A percentile compares a stretch with the other conserved stretches of the same genome.
phyloP scores from a whole-genome alignment of 2,888 invertebrate species.

The Philonicus albiceps region DNA sequence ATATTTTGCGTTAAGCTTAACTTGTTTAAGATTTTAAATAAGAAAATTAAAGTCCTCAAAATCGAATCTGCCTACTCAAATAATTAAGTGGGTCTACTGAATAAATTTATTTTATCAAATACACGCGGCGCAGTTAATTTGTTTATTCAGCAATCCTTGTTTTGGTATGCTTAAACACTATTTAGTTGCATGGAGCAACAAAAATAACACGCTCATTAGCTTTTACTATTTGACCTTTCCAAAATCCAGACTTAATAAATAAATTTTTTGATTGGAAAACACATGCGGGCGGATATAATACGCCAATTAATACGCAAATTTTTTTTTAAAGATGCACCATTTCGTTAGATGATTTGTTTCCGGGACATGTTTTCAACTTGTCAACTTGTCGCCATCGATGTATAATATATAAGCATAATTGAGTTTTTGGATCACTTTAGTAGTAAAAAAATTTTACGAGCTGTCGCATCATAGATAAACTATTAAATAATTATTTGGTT shows the following conservation, averaged over 20 bases:
- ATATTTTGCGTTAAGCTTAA: neutral
- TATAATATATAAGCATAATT: neutral
- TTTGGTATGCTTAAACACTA: neutral
- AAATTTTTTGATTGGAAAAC: neutral
- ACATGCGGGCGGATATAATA: neutral
- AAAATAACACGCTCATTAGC: slow-evolving; percentile 1
- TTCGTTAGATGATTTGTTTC: neutral
- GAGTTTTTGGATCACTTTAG: neutral
- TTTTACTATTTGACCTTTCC: neutral
- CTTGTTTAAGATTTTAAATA: neutral
- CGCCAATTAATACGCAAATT: slow-evolving; percentile 27
- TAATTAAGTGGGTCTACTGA: neutral
- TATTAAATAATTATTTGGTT: neutral
- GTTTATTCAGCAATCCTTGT: neutral
- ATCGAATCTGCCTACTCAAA: neutral
- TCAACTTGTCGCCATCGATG: neutral
- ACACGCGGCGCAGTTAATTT: neutral
- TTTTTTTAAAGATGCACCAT: neutral
- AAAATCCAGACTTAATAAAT: slow-evolving; percentile 15
- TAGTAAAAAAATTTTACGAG: neutral
- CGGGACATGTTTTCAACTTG: neutral
- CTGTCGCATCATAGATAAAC: neutral
- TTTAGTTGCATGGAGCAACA: neutral
- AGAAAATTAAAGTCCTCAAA: neutral
- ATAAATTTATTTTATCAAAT: slow-evolving; percentile 6